phyloP scores from a whole-genome alignment of 2,113 vertebrate species.

The Rhinolophus sinicus region DNA sequence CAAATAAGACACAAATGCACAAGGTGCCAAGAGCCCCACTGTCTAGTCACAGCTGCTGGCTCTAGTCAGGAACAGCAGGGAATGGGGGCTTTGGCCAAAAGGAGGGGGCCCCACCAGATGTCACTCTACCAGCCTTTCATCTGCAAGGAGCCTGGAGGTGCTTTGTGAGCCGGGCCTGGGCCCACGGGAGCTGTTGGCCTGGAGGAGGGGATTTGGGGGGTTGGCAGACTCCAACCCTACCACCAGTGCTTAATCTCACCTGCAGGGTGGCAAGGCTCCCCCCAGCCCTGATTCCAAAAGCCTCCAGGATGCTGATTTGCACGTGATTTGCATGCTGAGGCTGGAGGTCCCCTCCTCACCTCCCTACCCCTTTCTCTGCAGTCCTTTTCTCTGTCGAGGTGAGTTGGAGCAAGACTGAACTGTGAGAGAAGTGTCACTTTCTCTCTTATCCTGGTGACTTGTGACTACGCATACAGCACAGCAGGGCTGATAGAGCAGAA shows the following conservation, averaged over 20 bases:
- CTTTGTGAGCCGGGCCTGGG: neutral
- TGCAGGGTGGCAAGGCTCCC: neutral
- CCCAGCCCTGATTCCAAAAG: neutral
- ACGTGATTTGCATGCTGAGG: too few species aligned
- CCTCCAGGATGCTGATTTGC: neutral
- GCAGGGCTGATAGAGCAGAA: neutral
- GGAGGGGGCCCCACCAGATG: too few species aligned
- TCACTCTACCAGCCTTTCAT: neutral
- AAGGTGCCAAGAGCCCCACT: neutral
- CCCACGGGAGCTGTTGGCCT: too few species aligned
- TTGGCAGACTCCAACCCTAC: too few species aligned
- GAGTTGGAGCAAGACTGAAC: neutral
- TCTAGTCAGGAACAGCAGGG: neutral
- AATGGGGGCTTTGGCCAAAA: neutral
- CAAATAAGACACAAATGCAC: neutral
- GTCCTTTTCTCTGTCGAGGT: neutral
- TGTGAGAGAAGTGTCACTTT: neutral
- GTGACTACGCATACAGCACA: neutral
- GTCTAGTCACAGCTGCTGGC: neutral
- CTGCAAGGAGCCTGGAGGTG: neutral
- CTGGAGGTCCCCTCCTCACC: neutral
- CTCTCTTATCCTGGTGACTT: neutral
- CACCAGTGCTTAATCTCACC: neutral
- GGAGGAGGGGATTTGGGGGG: fast-evolving
- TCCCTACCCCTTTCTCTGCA: neutral